Evolutionary conservation across 2,797 vertebrate genomes (phyloP).

Genomic region (Sebastes kiyomatsui): DNA sequence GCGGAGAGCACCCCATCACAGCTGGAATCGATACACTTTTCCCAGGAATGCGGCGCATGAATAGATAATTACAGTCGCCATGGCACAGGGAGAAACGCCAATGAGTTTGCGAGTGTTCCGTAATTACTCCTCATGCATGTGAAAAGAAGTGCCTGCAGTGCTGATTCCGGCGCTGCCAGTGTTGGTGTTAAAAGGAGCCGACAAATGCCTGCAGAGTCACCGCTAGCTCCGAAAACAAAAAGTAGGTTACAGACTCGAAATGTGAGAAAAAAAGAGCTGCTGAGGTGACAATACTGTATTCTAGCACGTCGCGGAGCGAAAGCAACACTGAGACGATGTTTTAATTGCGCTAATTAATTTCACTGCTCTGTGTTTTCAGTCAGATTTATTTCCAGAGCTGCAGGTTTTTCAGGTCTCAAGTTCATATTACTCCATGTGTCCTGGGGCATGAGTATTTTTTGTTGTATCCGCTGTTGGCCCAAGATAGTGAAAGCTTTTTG

Average conservation of each 20-base stretch:
- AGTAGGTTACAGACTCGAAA: slow-evolving; percentile 58
- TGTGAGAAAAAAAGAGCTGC: slow-evolving; percentile 44
- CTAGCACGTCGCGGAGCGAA: slow-evolving; percentile 12
- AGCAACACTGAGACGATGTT: slow-evolving; percentile 7
- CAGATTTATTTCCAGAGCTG: slow-evolving; percentile 6
- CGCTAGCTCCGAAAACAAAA: slow-evolving; percentile 48
- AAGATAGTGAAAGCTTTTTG: background rate
- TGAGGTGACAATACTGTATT: slow-evolving; percentile 40
- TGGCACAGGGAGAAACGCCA: slow-evolving; percentile 52
- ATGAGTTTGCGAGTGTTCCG: slow-evolving; percentile 50
- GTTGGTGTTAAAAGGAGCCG: slow-evolving; percentile 56
- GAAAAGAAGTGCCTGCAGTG: slow-evolving; percentile 64
- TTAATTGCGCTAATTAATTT: slow-evolving; percentile 17
- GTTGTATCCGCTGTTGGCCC: background rate
- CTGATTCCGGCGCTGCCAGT: slow-evolving; percentile 42
- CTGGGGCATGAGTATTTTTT: background rate
- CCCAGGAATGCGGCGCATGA: slow-evolving; percentile 64
- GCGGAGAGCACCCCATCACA: slow-evolving; percentile 15
- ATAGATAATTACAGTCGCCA: slow-evolving; percentile 71
- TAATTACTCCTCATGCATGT: slow-evolving; percentile 73
- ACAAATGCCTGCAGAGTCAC: slow-evolving; percentile 59
- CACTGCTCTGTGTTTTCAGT: background rate
- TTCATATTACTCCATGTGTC: background rate
- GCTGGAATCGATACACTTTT: slow-evolving; percentile 71
- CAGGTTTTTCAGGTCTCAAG: background rate